phyloP scores from a whole-genome alignment of 2,797 vertebrate genomes.

The Aselliscus stoliczkanus region DNA sequence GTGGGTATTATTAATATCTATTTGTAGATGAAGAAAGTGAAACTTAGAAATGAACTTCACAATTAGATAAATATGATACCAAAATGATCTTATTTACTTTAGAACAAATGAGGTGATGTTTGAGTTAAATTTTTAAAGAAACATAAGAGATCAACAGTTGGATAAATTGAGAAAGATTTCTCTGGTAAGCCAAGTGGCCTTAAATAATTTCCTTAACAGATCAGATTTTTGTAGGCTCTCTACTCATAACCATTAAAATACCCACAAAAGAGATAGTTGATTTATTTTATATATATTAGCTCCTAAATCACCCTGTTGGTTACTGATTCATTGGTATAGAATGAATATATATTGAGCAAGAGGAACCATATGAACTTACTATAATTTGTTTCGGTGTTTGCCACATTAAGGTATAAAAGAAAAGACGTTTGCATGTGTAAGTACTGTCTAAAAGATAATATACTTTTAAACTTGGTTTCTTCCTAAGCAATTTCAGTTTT shows the following conservation, averaged over 20 bases:
- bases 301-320: background rate
- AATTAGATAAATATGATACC: background rate
- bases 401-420: background rate
- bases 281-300: background rate
- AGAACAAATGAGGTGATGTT: background rate
- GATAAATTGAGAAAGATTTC: background rate
- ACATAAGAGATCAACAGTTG: background rate
- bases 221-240: background rate
- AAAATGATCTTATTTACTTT: slow-evolving; percentile 1
- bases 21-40: background rate
- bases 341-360: background rate
- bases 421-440: background rate
- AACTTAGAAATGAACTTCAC: background rate
- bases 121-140: background rate
- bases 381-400: background rate
- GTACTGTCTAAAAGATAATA: background rate
- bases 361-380: background rate
- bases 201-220: background rate
- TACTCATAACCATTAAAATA: background rate
- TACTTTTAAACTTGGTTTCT: background rate
- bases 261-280: background rate
- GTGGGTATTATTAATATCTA: background rate
- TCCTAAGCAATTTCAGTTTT: background rate
- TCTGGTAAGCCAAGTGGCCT: background rate
- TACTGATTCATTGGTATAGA: background rate